Conservation (phyloP, 2,113 vertebrate species). For the Morone chrysops region DNA sequence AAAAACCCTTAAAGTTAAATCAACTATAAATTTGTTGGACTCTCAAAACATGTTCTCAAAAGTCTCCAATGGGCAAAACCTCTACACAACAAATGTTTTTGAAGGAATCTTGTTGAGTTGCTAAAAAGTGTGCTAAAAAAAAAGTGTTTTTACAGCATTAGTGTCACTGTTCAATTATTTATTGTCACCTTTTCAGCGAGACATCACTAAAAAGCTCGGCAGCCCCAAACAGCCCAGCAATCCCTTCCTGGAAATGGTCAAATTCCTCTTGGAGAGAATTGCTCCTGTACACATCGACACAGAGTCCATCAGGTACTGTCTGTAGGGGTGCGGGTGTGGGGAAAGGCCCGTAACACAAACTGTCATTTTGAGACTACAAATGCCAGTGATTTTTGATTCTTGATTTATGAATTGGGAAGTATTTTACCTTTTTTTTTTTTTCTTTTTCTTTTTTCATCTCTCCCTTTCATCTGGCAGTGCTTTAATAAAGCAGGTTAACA, state of each 20-base stretch:
- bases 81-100: not conserved
- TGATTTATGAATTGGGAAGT: not conserved
- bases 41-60: not conserved
- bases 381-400: not conserved
- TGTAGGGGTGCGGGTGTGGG: too few relatives aligned
- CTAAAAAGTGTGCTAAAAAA: too few relatives aligned
- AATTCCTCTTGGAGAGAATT: constrained; percentile 96
- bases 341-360: not conserved
- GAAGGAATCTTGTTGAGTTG: too few relatives aligned
- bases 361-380: not conserved
- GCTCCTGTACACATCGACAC: constrained; percentile 99
- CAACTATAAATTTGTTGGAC: not conserved
- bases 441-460: not conserved
- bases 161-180: not conserved
- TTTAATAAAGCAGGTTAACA: constrained; percentile 96
- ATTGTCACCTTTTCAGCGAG: constrained; percentile 84
- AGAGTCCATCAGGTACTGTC: constrained; percentile 94
- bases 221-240: constrained; percentile 98
- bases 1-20: not conserved
- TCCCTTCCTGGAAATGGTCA: constrained; percentile 97
- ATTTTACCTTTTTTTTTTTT: not conserved
- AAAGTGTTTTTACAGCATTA: not conserved
- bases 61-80: not conserved
- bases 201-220: constrained; percentile 97
- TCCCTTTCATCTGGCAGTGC: constrained; percentile 80